A percentile compares a stretch with the other conserved stretches of the same genome.
Conservation (phyloP, 2,113 vertebrate genomes). For the Nothobranchius furzeri region DNA sequence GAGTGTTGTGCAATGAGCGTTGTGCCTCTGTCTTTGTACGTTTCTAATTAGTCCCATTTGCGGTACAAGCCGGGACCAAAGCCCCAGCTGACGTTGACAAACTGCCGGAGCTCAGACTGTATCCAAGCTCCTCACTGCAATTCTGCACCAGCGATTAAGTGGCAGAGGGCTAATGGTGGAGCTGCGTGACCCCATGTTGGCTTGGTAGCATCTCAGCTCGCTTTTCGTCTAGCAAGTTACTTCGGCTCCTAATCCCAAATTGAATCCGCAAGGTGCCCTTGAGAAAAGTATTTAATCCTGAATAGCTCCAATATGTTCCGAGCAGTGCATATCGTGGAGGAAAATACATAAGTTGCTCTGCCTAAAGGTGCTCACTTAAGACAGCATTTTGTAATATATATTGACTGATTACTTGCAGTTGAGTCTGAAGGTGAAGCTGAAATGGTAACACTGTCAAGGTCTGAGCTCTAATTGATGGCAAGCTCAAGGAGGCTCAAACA, state of each 20-base stretch:
- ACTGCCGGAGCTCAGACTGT: slow-evolving; percentile 62
- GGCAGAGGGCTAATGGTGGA: slow-evolving; percentile 62
- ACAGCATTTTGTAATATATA: slow-evolving; percentile 51
- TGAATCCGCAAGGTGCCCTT: slow-evolving; percentile 77
- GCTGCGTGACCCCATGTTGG: slow-evolving; percentile 51
- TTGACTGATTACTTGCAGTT: slow-evolving; percentile 61
- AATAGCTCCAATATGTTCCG: slow-evolving; percentile 60
- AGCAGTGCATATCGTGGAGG: slow-evolving; percentile 43
- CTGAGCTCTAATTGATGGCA: slow-evolving; percentile 62
- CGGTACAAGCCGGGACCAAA: slow-evolving; percentile 50
- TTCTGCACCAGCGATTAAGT: slow-evolving; percentile 63
- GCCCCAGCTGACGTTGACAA: slow-evolving; percentile 73
- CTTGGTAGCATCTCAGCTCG: slow-evolving; percentile 55
- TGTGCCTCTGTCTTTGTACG: slow-evolving; percentile 55
- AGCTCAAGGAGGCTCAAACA: slow-evolving; percentile 60
- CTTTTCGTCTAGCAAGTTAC: slow-evolving; percentile 64
- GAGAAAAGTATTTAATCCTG: slow-evolving; percentile 73
- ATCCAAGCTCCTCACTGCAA: slow-evolving; percentile 62
- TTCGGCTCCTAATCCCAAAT: slow-evolving; percentile 76
- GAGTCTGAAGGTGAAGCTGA: slow-evolving; percentile 68
- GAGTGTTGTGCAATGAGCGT: slow-evolving; percentile 48
- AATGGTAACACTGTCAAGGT: slow-evolving; percentile 38
- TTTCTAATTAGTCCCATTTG: slow-evolving; percentile 77
- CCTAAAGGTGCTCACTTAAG: slow-evolving; percentile 45
- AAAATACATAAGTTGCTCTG: slow-evolving; percentile 47